Evolutionary conservation across 1,140 invertebrate genomes (phyloP), one percentile per base, ranked within the genome.

Genomic region (Microplitis demolitor): DNA sequence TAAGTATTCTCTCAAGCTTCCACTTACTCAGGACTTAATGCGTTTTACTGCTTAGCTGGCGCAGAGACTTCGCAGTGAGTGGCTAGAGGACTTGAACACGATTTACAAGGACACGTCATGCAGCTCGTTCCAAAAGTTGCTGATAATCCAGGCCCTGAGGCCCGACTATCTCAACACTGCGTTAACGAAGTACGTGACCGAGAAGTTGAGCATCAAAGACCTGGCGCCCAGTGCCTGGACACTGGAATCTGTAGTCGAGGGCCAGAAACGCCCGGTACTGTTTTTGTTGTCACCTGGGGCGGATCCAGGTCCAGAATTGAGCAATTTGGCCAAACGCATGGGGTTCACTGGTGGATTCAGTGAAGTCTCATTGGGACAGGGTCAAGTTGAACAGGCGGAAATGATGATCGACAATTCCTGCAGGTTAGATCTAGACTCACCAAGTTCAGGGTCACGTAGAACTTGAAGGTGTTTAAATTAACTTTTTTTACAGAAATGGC

Each of bases 101-200:
- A 86, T 89, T 31, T 86, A 85, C 6, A 82, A 91, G 0, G 85
- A 90, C 34, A 87, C 87, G 53, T 88, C 88, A 56, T 76, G 95
- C 3, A 91, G 90, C 0, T 84, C 89, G n/a, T 97, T 98, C 82
- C 94, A 98, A 82, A 91, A 93, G 79, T 86, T 97, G n/a, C 84
- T 98, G 1, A 79, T 95, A 0, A 88, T 96, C 11, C 94, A 97
- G 88, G 90, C 93, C 1, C 86, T 96, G 4, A 88, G 94, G 70
- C 95, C 96, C 2, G 96, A 98, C 84, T 85, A 95, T 58, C 84
- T 97, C 8, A 89, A 93, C 58, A 90, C 90, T 5, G 90, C 91
- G 14, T 90, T 97, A 80, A 87, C 88, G 0, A 87, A 91, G 64
- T 95, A 95, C 84, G 90, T 91, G n/a, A 87, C 90, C 1, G 89